Conservation (phyloP, 2,888 invertebrate species). For the Xiphydria camelus region DNA sequence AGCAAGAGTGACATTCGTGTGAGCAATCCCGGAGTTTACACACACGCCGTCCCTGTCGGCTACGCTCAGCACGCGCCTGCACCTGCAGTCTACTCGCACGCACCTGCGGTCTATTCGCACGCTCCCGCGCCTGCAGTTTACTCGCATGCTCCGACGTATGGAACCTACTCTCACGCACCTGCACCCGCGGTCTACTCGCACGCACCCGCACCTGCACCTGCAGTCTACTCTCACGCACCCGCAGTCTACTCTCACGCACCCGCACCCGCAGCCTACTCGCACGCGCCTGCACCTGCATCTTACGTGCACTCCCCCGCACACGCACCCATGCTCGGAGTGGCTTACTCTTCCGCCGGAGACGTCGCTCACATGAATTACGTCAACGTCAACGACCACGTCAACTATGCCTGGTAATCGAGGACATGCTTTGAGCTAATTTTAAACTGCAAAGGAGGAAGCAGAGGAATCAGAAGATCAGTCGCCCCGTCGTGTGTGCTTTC, state of each 20-base stretch:
- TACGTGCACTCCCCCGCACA: conserved; percentile 10
- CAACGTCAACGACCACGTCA: conserved; percentile 30
- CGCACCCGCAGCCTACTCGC: conserved; percentile 6
- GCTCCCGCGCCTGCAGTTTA: conserved; percentile 17
- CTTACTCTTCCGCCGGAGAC: conserved; percentile 28
- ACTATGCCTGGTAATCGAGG: conserved; percentile 27
- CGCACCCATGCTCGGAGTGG: conserved; percentile 17
- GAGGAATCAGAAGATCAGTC: too few species aligned
- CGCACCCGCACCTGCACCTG: conserved; percentile 16
- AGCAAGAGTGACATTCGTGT: conserved; percentile 4
- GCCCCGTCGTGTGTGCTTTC: too few species aligned
- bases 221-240: conserved; percentile 10
- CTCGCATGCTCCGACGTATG: too few species aligned
- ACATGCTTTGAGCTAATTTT: too few species aligned
- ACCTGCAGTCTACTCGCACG: not conserved
- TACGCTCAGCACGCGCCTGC: conserved; percentile 1
- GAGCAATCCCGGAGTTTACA: conserved; percentile 9
- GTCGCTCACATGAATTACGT: conserved; percentile 28
- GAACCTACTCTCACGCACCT: conserved; percentile 1
- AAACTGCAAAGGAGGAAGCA: too few species aligned
- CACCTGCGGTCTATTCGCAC: conserved; percentile 10
- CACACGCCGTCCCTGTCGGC: conserved; percentile 17
- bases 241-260: conserved; percentile 10
- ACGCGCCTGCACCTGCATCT: not conserved
- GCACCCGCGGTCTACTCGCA: conserved; percentile 18